Conservation (phyloP, 2,113 vertebrate species). For the Colistium nudipinnis region DNA sequence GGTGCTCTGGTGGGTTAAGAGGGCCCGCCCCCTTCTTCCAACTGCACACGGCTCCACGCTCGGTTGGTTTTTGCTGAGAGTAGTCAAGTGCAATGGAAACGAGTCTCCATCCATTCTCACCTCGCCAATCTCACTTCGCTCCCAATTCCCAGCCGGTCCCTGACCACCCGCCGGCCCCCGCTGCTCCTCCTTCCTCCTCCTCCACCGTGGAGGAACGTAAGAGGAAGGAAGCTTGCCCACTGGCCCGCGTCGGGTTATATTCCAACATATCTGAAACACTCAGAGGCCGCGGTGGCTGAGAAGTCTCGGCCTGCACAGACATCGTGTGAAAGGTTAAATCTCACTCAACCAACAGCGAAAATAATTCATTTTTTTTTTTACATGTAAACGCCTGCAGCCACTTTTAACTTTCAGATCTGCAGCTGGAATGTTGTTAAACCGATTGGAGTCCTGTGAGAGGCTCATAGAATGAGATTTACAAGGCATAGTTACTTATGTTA, state of each 20-base stretch:
- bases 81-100: slow-evolving; percentile 74
- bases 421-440: neutral
- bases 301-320: slow-evolving; percentile 16
- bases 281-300: slow-evolving; percentile 4
- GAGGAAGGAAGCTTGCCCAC: slow-evolving; percentile 50
- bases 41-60: slow-evolving; percentile 62
- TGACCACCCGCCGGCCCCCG: slow-evolving; percentile 33
- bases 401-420: neutral
- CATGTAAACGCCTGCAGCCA: neutral
- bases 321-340: slow-evolving; percentile 9
- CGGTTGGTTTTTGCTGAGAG: slow-evolving; percentile 68
- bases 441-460: neutral
- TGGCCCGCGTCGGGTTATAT: slow-evolving; percentile 55
- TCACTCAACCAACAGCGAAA: neutral
- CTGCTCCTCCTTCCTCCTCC: slow-evolving; percentile 34
- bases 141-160: slow-evolving; percentile 67
- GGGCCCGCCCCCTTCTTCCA: neutral
- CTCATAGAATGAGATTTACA: neutral
- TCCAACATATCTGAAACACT: slow-evolving; percentile 58
- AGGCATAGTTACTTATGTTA: neutral
- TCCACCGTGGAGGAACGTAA: slow-evolving; percentile 32
- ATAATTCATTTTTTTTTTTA: neutral
- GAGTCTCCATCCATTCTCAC: slow-evolving; percentile 60
- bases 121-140: slow-evolving; percentile 47
- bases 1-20: slow-evolving; percentile 11